Conservation (phyloP, 1,140 invertebrate genomes). For the Leptoteleia sp. region DNA sequence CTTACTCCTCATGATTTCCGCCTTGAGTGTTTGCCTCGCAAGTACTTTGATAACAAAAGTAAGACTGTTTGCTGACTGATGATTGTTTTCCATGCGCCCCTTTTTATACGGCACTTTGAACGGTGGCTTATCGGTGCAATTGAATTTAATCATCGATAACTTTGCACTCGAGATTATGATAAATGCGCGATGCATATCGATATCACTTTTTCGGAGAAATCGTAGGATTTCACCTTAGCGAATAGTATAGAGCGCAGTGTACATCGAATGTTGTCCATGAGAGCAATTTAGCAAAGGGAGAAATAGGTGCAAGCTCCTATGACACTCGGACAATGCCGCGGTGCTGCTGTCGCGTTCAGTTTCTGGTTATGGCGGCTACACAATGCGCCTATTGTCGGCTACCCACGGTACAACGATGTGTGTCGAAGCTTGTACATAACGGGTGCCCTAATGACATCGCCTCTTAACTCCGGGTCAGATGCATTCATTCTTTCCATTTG, state of each 20-base stretch:
- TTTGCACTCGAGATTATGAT: conserved; percentile 27
- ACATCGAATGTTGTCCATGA: conserved; percentile 55
- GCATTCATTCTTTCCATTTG: conserved; percentile 22
- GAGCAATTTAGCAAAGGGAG: conserved; percentile 60
- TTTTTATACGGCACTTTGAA: conserved; percentile 31
- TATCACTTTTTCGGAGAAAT: conserved; percentile 45
- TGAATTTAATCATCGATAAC: conserved; percentile 31
- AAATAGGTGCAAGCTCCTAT: conserved; percentile 69
- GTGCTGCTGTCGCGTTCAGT: conserved; percentile 77
- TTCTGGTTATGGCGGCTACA: conserved; percentile 80
- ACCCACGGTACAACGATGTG: conserved; percentile 74
- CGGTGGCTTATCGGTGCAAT: conserved; percentile 36
- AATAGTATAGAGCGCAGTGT: conserved; percentile 37
- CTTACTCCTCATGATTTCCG: conserved; percentile 38
- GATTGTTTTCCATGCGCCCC: neutral
- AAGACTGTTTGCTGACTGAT: conserved; percentile 27
- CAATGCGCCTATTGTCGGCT: conserved; percentile 80
- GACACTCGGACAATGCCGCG: conserved; percentile 79
- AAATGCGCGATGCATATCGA: conserved; percentile 24
- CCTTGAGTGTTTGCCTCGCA: neutral
- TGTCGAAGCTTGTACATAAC: conserved; percentile 75
- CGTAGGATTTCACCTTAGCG: conserved; percentile 19
- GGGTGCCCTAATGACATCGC: conserved; percentile 59
- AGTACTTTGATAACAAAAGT: neutral
- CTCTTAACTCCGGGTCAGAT: conserved; percentile 50